Evolutionary conservation across 2,888 invertebrate genomes (phyloP).

Genomic region (Aelia acuminata): DNA sequence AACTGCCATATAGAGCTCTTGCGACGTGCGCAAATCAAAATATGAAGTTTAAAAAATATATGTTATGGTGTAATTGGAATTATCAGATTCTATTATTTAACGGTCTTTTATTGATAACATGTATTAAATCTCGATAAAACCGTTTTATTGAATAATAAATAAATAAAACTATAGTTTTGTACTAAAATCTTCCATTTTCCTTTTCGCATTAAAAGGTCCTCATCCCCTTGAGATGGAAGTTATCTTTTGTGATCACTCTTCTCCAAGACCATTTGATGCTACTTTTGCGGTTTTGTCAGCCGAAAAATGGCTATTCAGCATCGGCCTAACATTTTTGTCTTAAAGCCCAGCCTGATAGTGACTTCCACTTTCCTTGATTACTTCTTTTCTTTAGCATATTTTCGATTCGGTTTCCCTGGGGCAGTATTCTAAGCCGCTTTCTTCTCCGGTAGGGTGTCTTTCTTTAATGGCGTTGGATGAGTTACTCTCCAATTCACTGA

Average conservation of each 20-base stretch:
- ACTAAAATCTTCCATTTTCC: neutral
- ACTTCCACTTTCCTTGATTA: conserved; percentile 12
- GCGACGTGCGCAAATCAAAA: too few relatives aligned
- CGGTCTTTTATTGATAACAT: too few relatives aligned
- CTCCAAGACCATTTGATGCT: neutral
- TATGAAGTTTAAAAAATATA: too few relatives aligned
- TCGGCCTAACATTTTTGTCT: neutral
- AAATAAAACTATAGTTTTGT: too few relatives aligned
- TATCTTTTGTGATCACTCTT: conserved; percentile 1
- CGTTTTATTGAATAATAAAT: too few relatives aligned
- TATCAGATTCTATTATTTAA: too few relatives aligned
- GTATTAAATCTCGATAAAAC: too few relatives aligned
- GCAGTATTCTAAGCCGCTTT: neutral
- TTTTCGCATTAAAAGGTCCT: neutral
- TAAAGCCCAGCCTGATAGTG: neutral
- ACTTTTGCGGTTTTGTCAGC: conserved; percentile 8
- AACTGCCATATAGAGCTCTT: too few relatives aligned
- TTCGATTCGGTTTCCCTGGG: conserved; percentile 13
- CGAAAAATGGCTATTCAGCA: conserved; percentile 19
- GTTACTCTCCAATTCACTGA: too few relatives aligned
- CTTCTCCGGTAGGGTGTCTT: neutral
- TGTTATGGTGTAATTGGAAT: too few relatives aligned
- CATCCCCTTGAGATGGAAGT: neutral
- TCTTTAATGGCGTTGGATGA: neutral
- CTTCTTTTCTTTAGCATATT: conserved; percentile 31